Percentiles rank a stretch among this genome's conserved stretches.
phyloP scores from a whole-genome alignment of 2,888 invertebrate genomes.

The Clivina fossor region DNA sequence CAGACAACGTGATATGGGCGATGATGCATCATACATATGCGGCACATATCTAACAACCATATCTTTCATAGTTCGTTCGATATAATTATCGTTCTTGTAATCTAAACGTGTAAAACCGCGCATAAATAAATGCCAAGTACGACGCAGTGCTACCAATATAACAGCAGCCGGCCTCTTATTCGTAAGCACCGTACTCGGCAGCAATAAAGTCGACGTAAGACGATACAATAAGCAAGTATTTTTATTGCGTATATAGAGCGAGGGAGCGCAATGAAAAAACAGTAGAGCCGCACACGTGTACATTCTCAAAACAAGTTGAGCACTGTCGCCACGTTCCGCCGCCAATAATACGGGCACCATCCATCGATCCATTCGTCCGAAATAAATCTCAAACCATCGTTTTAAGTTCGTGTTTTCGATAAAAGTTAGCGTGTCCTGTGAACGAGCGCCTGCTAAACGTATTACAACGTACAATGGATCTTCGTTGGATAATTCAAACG shows the following conservation, averaged over 20 bases:
- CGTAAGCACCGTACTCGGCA: conserved; percentile 56
- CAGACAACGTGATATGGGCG: conserved; percentile 46
- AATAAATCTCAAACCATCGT: conserved; percentile 47
- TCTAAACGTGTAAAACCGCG: conserved; percentile 57
- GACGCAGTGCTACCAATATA: conserved; percentile 54
- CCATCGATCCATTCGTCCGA: conserved; percentile 46
- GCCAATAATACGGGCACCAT: conserved; percentile 43
- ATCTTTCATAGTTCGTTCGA: conserved; percentile 55
- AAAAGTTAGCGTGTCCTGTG: conserved; percentile 4
- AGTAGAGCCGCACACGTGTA: conserved; percentile 47
- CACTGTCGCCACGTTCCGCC: conserved; percentile 43
- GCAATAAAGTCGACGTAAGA: conserved; percentile 55
- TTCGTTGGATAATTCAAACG: conserved; percentile 22
- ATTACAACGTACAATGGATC: conserved; percentile 47
- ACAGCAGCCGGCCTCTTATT: conserved; percentile 52
- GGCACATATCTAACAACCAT: conserved; percentile 52
- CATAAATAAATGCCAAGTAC: conserved; percentile 57
- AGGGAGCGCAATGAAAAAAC: conserved; percentile 46
- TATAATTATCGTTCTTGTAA: conserved; percentile 53
- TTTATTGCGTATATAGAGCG: conserved; percentile 44
- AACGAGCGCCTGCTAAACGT: conserved; percentile 33
- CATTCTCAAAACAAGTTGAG: conserved; percentile 44
- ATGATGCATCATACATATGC: conserved; percentile 45
- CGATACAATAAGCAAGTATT: conserved; percentile 55
- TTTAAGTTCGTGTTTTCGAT: conserved; percentile 33